Base-by-base conservation (phyloP, 2,888 invertebrate species). In the Plagodis dolabraria region DNA sequence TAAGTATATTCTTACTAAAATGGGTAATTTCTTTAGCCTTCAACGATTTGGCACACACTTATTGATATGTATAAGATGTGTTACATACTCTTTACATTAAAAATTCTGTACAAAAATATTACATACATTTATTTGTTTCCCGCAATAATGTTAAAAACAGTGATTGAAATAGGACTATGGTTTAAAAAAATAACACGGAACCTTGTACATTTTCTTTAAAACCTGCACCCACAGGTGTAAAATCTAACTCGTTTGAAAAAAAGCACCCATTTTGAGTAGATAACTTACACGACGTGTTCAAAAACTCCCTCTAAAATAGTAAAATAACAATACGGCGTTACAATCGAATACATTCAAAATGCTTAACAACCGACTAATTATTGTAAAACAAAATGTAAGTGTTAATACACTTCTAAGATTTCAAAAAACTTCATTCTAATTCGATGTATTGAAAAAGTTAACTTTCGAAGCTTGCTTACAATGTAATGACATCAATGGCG, bases 371-470 rank as follows among this genome's bases (percentile, higher is more conserved):
- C 77, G 75, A 77, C 78, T 83, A 80, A 79, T 72, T 76, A 76
- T 76, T 75, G 77, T 80, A 75, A 72, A 71, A 22, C 72, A 73
- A 75, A 79, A 83, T 75, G 76, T 75, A 75, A 82, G 73, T 79
- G 76, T 71, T 68, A 74, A 78, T 80, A 83, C 73, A 73, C 74
- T 72, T 61, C 79, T 83, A 85, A 79, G 73, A 82, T 74, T 79
- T 84, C 75, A 79, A 84, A 83, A 79, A 78, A 69, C 79, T 80
- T 71, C 64, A 43, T 61, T 74, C 88, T 89, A 90, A 89, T 91
- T 91, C 91, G 91, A 90, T 91, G 90, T 91, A 88, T 82, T 80
- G 76, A 85, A 76, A 40, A 53, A 85, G 83, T 80, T 81, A 78
- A 82, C 78, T 80, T 85, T 77, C 74, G 79, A 85, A 86, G 83